Evolutionary conservation across 2,888 invertebrate genomes (phyloP), one percentile per base, ranked within the genome.

Genomic region (Scrobipalpa atriplicella): DNA sequence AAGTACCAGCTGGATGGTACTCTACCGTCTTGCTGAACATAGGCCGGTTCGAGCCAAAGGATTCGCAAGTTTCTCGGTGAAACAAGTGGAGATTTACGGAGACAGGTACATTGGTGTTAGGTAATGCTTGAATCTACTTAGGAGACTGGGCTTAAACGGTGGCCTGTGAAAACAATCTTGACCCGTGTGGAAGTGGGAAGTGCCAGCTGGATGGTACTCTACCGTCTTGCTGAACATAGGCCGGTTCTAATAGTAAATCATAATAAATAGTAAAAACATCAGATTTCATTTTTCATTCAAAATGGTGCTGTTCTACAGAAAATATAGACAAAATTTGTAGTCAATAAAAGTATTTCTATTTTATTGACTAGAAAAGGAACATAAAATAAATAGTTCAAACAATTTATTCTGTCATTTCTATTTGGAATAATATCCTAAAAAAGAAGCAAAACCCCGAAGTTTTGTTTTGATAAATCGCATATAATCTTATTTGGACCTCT

Each of bases 401-500:
- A 39, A 6, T 10, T 10, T 39, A 1, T 10, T 39, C 8, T 11
- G 1, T 1, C 9, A 10, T 6, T 39, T 39, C 8, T 10, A 10
- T 8, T 8, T 39, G 9, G 11, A 16, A 6, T 5, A n/a, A 47
- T 3, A 3, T 47, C 16, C 16, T 0, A 47, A 47, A 47, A 16
- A 47, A 7, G 1, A 3, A 16, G 1, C 47, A 47, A n/a, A 47
- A 29, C 2, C 2, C 29, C 29, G 47, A 39, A 16, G 5, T n/a
- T 47, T 47, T 47, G n/a, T 47, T 16, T 47, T 47, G 1, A n/a
- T 16, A n/a, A 47, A 47, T 47, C 16, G 68, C 67, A 69, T 71
- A 70, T 72, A 66, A 68, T 67, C 69, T 68, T 69, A 72, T 71
- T 72, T 72, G 69, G 29, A 67, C 64, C 63, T 64, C 64, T 65